Evolutionary conservation across 2,797 vertebrate species (phyloP).

Genomic region (Eptatretus atami): DNA sequence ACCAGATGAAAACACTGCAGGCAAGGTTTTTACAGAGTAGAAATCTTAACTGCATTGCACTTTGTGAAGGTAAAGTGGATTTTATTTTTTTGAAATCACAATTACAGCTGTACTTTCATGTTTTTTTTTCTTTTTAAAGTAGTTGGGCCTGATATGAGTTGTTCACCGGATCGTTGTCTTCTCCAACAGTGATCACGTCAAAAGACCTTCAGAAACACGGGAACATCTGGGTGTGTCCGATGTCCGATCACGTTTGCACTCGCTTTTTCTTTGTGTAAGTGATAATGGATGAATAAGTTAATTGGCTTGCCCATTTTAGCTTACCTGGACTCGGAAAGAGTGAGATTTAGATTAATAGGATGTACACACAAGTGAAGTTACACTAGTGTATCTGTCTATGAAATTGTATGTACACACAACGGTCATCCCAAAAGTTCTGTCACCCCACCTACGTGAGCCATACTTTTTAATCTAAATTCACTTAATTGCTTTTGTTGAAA

Average conservation of each 20-base stretch:
- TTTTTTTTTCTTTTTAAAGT: neutral
- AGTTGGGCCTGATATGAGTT: neutral
- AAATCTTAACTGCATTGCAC: slow-evolving; percentile 92
- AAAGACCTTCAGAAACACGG: slow-evolving; percentile 98
- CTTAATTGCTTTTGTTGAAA: no score
- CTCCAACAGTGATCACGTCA: slow-evolving; percentile 58
- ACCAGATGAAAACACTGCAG: slow-evolving; percentile 71
- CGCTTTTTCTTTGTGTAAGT: slow-evolving; percentile 99
- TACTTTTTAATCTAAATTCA: no score
- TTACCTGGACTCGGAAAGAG: no score
- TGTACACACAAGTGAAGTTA: no score
- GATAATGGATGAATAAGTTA: neutral
- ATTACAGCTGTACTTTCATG: neutral
- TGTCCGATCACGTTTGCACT: slow-evolving; percentile 92
- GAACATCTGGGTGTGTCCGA: slow-evolving; percentile 98
- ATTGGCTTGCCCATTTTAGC: no score
- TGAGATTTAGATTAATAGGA: no score
- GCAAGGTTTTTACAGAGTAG: slow-evolving; percentile 91
- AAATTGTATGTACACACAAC: no score
- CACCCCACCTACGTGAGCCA: no score
- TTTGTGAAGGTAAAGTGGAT: slow-evolving; percentile 54
- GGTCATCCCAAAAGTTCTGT: no score
- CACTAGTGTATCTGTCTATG: no score
- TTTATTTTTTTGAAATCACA: neutral
- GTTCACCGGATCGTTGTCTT: neutral